phyloP scores from a whole-genome alignment of 2,888 invertebrate species.

The Drosophila robusta region DNA sequence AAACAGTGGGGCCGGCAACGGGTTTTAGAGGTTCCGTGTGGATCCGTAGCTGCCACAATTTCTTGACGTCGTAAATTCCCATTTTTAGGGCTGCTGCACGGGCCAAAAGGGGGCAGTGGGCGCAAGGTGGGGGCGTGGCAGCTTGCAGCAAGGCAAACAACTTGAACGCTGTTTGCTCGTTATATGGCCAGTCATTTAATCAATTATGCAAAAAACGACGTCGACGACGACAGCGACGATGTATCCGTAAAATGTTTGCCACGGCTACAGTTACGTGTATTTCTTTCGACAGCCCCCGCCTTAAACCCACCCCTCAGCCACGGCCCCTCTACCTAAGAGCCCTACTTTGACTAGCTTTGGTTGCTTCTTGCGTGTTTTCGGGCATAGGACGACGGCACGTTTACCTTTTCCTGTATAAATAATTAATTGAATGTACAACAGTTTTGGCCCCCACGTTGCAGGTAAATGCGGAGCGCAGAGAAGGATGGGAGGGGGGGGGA shows the following conservation, averaged over 20 bases:
- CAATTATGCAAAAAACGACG: slow-evolving; percentile 83
- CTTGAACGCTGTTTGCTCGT: slow-evolving; percentile 57
- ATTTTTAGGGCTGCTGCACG: slow-evolving; percentile 54
- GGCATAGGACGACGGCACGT: slow-evolving; percentile 62
- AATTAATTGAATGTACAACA: slow-evolving; percentile 80
- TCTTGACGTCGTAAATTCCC: slow-evolving; percentile 65
- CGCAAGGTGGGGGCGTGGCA: background rate
- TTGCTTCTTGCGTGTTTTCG: slow-evolving; percentile 50
- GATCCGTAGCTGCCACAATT: slow-evolving; percentile 45
- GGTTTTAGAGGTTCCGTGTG: slow-evolving; percentile 15
- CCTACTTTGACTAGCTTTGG: slow-evolving; percentile 30
- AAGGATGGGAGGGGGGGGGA: background rate
- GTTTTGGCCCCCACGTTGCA: slow-evolving; percentile 45
- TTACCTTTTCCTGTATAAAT: slow-evolving; percentile 79
- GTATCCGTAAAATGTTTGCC: slow-evolving; percentile 78
- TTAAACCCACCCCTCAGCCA: background rate
- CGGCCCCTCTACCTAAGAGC: slow-evolving; percentile 5
- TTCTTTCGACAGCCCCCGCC: slow-evolving; percentile 8
- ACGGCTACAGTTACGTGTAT: slow-evolving; percentile 50
- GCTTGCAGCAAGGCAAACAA: slow-evolving; percentile 46
- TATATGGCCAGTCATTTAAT: slow-evolving; percentile 83
- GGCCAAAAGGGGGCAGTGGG: background rate
- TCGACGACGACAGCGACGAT: slow-evolving; percentile 55
- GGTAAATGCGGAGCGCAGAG: background rate
- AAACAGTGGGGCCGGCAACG: slow-evolving; percentile 4